A percentile compares a stretch with the other conserved stretches of the same genome.
Conservation (phyloP, 2,888 invertebrate genomes). For the Lasioglossum calceatum region DNA sequence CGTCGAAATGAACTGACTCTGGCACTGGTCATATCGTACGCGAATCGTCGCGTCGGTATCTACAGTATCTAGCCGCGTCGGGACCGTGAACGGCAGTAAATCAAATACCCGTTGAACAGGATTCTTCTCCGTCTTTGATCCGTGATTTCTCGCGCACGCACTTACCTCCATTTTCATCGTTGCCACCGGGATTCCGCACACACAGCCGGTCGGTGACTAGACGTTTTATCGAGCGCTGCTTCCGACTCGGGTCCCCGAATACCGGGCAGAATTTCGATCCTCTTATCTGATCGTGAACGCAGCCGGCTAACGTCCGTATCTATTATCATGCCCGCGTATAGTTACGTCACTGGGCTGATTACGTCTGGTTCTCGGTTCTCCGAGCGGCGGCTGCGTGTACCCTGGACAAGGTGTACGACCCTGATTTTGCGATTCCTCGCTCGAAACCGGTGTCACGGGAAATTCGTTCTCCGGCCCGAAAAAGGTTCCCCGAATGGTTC, state of each 20-base stretch:
- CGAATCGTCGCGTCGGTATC: not conserved
- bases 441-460: not conserved
- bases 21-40: not conserved
- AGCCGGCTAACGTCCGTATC: constrained; percentile 50
- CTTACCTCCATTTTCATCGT: constrained; percentile 80
- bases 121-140: not conserved
- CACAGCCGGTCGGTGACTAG: constrained; percentile 39
- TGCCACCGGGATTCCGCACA: constrained; percentile 48
- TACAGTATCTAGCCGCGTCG: not conserved
- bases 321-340: constrained; percentile 69
- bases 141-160: not conserved
- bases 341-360: constrained; percentile 61
- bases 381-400: not conserved
- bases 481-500: not conserved
- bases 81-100: not conserved
- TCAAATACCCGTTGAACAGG: not conserved
- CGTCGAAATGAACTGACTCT: not conserved
- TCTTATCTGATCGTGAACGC: constrained; percentile 66
- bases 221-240: constrained; percentile 61
- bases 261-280: constrained; percentile 52
- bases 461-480: not conserved
- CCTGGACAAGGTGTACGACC: not conserved
- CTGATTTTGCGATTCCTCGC: not conserved
- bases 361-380: not conserved
- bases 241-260: constrained; percentile 62